Conservation (phyloP, 2,888 invertebrate species). For the Parnassius apollo region DNA sequence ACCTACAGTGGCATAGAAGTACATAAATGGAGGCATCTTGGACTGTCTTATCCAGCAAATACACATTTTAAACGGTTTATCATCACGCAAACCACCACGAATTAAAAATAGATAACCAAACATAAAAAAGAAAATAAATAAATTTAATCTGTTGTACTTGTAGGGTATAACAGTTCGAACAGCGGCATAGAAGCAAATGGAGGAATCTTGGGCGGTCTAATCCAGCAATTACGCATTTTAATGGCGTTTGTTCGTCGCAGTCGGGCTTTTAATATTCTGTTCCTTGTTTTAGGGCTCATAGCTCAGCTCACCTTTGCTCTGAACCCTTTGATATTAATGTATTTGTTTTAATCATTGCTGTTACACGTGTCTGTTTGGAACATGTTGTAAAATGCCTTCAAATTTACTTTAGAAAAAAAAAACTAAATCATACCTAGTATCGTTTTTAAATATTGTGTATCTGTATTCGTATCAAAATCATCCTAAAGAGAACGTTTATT, state of each 20-base stretch:
- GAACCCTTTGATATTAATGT: constrained; percentile 23
- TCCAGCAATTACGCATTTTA: constrained; percentile 81
- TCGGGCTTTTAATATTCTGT: constrained; percentile 75
- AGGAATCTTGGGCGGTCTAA: constrained; percentile 78
- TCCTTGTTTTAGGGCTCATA: constrained; percentile 72
- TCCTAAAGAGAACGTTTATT: too few species aligned
- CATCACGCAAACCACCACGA: too few species aligned
- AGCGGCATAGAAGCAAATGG: constrained; percentile 53
- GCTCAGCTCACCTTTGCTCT: constrained; percentile 38
- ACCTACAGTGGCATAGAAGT: constrained; percentile 48
- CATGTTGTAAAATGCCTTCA: background rate
- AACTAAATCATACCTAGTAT: too few species aligned
- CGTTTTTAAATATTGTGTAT: too few species aligned
- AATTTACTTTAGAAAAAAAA: too few species aligned
- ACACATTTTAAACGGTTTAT: constrained; percentile 65
- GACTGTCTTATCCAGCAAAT: constrained; percentile 78
- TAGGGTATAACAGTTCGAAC: constrained; percentile 44
- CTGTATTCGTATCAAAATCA: too few species aligned
- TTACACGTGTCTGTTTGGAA: background rate
- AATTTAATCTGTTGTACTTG: constrained; percentile 41
- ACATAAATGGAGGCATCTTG: constrained; percentile 77
- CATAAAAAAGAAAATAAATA: background rate
- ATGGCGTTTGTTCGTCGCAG: constrained; percentile 67
- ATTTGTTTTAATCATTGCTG: constrained; percentile 22
- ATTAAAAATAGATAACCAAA: too few species aligned